Evolutionary conservation across 2,888 invertebrate species (phyloP), one percentile per base, ranked within the genome.

Genomic region (Arctia plantaginis): DNA sequence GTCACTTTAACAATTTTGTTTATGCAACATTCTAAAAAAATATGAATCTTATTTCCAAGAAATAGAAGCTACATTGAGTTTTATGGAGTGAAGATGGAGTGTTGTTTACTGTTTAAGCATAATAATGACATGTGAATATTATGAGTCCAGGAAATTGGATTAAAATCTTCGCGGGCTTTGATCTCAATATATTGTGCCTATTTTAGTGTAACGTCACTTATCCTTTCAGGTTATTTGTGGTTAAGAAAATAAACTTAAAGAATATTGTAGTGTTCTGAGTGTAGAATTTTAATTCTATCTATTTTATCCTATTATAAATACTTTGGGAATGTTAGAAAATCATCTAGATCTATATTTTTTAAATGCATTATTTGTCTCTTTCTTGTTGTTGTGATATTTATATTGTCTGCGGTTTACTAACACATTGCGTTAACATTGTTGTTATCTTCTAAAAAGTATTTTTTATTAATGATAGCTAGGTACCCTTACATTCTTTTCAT

Each of bases 121-220:
- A 74, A 77, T 75, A 76, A 78, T 80, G 77, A 66, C 73, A 82
- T 77, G 75, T 76, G 69, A 76, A 75, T 65, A 70, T 78, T 73
- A 80, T 77, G 78, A 71, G 74, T 74, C 80, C 85, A 89, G 91
- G 92, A 92, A 90, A 90, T 90, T 78, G 86, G 82, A 90, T 89
- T 88, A 87, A 81, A 84, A 78, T 82, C 84, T 90, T 93, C 92
- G 92, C 90, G 89, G 68, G 71, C 92, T 93, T 93, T 93, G 92
- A 93, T 92, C 89, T 87, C 39, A 47, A 47, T 74, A 65, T 73
- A 75, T 77, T 79, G 59, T 77, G 76, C 76, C 35, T 68, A 72
- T 47, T 71, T 72, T n/a, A 33, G 41, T 66, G 15, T 30, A 59
- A n/a, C 51, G 35, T n/a, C 65, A n/a, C 30, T 55, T 73, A 62